A percentile compares a stretch with the other conserved stretches of the same genome.
Evolutionary conservation across 2,888 invertebrate genomes (phyloP).

Genomic region (Geotrupes spiniger): DNA sequence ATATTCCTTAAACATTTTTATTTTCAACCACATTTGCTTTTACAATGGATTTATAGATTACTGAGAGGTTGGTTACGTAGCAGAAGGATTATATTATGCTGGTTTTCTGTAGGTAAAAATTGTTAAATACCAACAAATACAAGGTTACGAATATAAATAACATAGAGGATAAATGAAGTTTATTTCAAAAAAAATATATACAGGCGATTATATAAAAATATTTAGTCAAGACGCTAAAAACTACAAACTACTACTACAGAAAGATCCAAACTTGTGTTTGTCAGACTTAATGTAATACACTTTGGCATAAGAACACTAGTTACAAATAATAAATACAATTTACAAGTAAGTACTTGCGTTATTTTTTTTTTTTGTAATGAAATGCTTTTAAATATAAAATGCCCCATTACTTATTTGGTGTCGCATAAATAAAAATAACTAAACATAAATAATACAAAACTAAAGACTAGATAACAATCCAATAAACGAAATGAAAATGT

Average conservation of each 20-base stretch:
- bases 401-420: constrained; percentile 2
- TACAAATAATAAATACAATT: constrained; percentile 3
- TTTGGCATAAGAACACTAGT: constrained; percentile 1
- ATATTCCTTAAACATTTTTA: too few relatives aligned
- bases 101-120: too few relatives aligned
- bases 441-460: constrained; percentile 14
- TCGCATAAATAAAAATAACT: constrained; percentile 12
- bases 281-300: neutral
- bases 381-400: neutral
- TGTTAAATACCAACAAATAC: too few relatives aligned
- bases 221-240: constrained; percentile 1
- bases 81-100: too few relatives aligned
- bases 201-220: too few relatives aligned
- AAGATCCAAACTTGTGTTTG: neutral
- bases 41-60: too few relatives aligned
- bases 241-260: neutral
- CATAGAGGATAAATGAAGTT: too few relatives aligned
- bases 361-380: too few relatives aligned
- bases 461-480: constrained; percentile 19
- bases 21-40: too few relatives aligned
- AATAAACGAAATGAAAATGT: constrained; percentile 9
- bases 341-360: constrained; percentile 5
- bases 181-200: too few relatives aligned
- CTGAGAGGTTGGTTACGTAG: too few relatives aligned
- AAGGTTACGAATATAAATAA: too few relatives aligned